phyloP scores from a whole-genome alignment of 1,140 invertebrate species.

The Sipha flava region DNA sequence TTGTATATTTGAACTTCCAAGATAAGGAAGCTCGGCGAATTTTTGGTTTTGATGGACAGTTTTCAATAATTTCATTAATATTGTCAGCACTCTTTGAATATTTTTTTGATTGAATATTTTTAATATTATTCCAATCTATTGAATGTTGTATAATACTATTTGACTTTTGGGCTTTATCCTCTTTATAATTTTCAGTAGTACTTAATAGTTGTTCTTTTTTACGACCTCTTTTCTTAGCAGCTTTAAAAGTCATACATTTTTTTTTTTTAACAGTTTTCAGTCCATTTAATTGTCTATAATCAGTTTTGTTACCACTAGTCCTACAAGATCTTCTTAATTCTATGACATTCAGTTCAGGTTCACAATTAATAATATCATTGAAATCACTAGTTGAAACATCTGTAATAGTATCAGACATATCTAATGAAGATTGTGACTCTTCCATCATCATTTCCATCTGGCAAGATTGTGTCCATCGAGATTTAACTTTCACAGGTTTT shows the following conservation, averaged over 20 bases:
- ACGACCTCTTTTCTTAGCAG: background rate
- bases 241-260: background rate
- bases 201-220: background rate
- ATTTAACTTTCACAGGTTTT: slow-evolving; percentile 77
- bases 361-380: slow-evolving; percentile 8
- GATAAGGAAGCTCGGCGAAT: background rate
- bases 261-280: background rate
- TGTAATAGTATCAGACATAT: background rate
- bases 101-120: background rate
- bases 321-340: background rate
- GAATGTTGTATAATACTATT: background rate
- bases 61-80: background rate
- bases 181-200: background rate
- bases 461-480: slow-evolving; percentile 73
- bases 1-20: background rate
- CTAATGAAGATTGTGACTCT: slow-evolving; percentile 17
- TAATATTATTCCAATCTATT: background rate
- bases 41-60: background rate
- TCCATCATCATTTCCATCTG: slow-evolving; percentile 66
- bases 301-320: background rate
- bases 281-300: background rate
- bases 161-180: background rate
- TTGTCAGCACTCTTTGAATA: background rate
- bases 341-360: background rate
- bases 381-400: background rate